These are phyloP conservation scores for Cephus rjabovi DNA, from an alignment of 2,888 invertebrate genomes.

Conservation along the genomic window DNA sequence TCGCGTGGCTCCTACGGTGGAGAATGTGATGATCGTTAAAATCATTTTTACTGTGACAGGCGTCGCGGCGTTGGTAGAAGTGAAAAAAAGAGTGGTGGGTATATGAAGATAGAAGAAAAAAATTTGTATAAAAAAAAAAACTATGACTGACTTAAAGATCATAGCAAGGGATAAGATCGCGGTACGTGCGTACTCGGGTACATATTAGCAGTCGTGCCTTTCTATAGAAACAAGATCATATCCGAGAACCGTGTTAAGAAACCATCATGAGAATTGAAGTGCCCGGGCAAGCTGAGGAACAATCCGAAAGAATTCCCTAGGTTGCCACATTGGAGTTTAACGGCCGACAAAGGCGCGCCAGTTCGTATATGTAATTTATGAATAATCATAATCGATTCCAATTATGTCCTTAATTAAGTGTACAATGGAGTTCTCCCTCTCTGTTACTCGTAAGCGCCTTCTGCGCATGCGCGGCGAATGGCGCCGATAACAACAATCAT, in stretches of 20 bases:
- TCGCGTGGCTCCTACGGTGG: background rate
- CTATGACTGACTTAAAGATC: background rate
- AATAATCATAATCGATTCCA: slow-evolving; percentile 16
- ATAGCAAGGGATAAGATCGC: background rate
- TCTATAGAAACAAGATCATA: background rate
- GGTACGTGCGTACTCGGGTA: background rate
- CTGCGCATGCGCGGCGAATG: slow-evolving; percentile 1
- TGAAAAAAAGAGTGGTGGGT: background rate
- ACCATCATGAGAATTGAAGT: background rate
- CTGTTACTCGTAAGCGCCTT: background rate
- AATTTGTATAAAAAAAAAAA: too few relatives aligned
- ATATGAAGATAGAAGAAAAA: background rate
- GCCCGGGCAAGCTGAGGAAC: background rate
- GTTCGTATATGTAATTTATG: background rate
- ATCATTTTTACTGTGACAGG: background rate
- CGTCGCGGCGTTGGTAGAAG: background rate
- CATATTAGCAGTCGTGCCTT: background rate
- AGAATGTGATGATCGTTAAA: background rate
- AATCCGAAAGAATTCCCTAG: background rate
- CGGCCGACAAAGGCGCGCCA: slow-evolving; percentile 1
- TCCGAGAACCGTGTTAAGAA: background rate
- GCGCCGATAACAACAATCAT: slow-evolving; percentile 10
- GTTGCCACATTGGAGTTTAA: slow-evolving; percentile 2
- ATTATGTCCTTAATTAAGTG: slow-evolving; percentile 12
- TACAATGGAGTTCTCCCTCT: background rate